Evolutionary conservation across 30 jellyfish, hydroid and myxozoan genomes (phyloP).

Genomic region (Pseudorhiza aurosa): DNA sequence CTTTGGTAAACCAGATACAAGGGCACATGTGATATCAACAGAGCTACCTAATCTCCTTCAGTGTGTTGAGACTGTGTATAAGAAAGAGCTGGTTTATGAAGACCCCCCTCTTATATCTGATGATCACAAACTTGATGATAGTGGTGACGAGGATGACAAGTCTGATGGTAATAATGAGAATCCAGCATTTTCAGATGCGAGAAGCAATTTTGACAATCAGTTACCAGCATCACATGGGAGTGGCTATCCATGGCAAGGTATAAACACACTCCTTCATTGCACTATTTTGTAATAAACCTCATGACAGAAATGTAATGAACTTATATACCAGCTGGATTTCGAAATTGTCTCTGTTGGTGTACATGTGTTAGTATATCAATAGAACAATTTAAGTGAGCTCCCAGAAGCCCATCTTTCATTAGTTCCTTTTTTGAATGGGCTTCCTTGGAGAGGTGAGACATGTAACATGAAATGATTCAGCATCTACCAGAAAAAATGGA

Average conservation of each 20-base stretch:
- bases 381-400: too few relatives aligned
- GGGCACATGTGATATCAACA: conserved; percentile 64
- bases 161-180: neutral
- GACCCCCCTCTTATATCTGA: conserved; percentile 43
- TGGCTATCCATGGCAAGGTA: neutral
- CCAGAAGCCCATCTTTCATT: too few relatives aligned
- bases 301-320: too few relatives aligned
- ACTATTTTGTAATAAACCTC: too few relatives aligned
- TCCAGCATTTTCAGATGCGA: neutral
- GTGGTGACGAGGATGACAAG: neutral
- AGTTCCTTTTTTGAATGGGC: too few relatives aligned
- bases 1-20: conserved; percentile 70
- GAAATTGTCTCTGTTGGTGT: too few relatives aligned
- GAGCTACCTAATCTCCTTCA: conserved; percentile 46
- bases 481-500: too few relatives aligned
- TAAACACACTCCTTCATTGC: too few relatives aligned
- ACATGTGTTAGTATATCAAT: too few relatives aligned
- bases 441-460: too few relatives aligned
- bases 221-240: neutral
- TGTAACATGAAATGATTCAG: too few relatives aligned
- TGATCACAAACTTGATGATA: conserved; percentile 40
- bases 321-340: too few relatives aligned
- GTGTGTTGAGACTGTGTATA: conserved; percentile 32
- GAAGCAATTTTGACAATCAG: neutral
- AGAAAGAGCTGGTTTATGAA: conserved; percentile 39